Evolutionary conservation across 2,888 invertebrate genomes (phyloP).

Genomic region (Papilio demoleus): DNA sequence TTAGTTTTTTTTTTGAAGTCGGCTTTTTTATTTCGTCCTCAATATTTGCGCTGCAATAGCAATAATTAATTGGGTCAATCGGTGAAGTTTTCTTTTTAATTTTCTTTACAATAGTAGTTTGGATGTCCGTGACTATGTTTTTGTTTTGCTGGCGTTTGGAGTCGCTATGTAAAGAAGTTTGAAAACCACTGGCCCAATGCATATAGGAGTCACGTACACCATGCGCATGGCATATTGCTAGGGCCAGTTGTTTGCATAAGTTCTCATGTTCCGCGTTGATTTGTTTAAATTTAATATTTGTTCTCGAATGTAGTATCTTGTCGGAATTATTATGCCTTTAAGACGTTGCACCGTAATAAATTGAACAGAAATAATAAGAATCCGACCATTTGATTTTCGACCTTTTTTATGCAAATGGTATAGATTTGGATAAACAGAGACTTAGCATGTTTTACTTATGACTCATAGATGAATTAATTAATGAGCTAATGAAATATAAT

Average conservation of each 20-base stretch:
- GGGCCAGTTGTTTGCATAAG: constrained; percentile 38
- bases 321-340: neutral
- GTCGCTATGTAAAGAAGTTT: neutral
- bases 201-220: constrained; percentile 38
- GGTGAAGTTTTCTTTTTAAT: too few relatives aligned
- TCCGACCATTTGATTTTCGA: neutral
- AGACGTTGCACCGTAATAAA: neutral
- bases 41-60: too few relatives aligned
- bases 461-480: neutral
- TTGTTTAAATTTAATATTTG: constrained; percentile 37
- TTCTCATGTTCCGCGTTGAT: constrained; percentile 31
- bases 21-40: too few relatives aligned
- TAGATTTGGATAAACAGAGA: neutral
- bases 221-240: constrained; percentile 31
- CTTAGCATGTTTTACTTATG: neutral
- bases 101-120: neutral
- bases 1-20: too few relatives aligned
- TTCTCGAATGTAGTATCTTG: constrained; percentile 5
- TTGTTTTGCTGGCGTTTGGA: neutral
- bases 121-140: neutral
- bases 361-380: neutral
- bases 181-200: constrained; percentile 22
- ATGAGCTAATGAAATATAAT: neutral
- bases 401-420: neutral
- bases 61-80: too few relatives aligned